A percentile compares a stretch with the other conserved stretches of the same genome.
Evolutionary conservation across 1,140 invertebrate genomes (phyloP).

Genomic region (Hyphantria cunea): DNA sequence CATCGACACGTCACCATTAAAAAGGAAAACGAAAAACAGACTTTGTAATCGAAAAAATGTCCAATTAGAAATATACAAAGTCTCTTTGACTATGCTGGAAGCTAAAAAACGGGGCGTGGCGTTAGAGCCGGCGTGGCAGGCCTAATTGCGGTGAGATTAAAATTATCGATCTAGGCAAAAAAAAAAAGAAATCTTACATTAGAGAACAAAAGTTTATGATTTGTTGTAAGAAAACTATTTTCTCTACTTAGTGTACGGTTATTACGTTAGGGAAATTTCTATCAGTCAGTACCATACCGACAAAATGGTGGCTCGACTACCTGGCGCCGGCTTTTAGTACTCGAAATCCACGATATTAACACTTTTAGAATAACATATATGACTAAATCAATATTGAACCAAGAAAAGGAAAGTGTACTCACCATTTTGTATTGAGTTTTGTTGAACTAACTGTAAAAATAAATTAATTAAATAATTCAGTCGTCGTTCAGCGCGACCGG

Average conservation of each 20-base stretch:
- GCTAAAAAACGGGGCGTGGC: not conserved
- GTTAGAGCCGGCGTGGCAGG: not conserved
- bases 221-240: too few relatives aligned
- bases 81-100: not conserved
- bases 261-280: not conserved
- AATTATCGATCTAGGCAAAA: not conserved
- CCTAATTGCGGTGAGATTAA: not conserved
- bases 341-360: not conserved
- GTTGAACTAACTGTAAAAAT: constrained; percentile 74
- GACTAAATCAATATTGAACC: constrained; percentile 18
- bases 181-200: not conserved
- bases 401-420: constrained; percentile 52
- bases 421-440: constrained; percentile 78
- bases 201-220: too few relatives aligned
- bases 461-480: constrained; percentile 70
- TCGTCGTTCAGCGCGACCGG: constrained; percentile 77
- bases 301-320: not conserved
- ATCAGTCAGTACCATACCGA: not conserved
- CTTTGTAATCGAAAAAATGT: not conserved
- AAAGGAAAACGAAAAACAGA: not conserved
- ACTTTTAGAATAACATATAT: not conserved
- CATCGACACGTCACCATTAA: not conserved
- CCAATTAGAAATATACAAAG: not conserved
- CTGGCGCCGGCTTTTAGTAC: not conserved
- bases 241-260: too few relatives aligned